Evolutionary conservation across 1,140 invertebrate species (phyloP), one percentile per base, ranked within the genome.

Genomic region (Drosophila athabasca): DNA sequence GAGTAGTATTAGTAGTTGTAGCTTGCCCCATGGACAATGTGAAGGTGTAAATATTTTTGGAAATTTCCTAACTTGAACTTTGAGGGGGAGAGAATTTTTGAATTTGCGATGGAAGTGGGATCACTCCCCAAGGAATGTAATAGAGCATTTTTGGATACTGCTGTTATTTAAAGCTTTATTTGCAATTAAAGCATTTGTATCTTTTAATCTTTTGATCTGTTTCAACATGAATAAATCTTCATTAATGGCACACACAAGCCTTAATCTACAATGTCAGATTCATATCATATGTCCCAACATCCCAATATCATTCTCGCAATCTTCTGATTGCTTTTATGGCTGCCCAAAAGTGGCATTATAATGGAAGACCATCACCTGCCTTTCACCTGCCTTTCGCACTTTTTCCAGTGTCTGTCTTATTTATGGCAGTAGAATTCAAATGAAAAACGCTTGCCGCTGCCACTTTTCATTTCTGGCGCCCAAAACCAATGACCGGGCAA

Each of bases 351-450:
- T 35, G 46, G 0, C 17, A 59, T 15, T 51, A 35, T 15, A 49
- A 31, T 9, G n/a, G n/a, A 7, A 35, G 29, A 9, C 8, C 15
- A 9, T 3, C 15, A 17, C 17, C 53, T 71, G 62, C 57, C 17
- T 19, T 19, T 70, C 46, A 76, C 67, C 61, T 75, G 61, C 53
- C 35, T 13, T 5, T 13, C 35, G 35, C 35, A 39, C 35, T 39
- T 41, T 54, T 24, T 66, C 54, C 46, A 19, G 39, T 57, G 73
- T 3, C 35, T 39, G 11, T 11, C 79, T 62, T 83, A 77, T 85
- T 84, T 80, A 85, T 84, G 60, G 68, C 68, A 67, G 51, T 78
- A 59, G 62, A 62, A 81, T 87, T 87, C 62, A 70, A 87, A 87
- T 87, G 69, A 71, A 76, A 54, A 78, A 43, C 19, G 35, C 35